phyloP scores from a whole-genome alignment of 2,888 invertebrate genomes.

The Orthosia gothica region DNA sequence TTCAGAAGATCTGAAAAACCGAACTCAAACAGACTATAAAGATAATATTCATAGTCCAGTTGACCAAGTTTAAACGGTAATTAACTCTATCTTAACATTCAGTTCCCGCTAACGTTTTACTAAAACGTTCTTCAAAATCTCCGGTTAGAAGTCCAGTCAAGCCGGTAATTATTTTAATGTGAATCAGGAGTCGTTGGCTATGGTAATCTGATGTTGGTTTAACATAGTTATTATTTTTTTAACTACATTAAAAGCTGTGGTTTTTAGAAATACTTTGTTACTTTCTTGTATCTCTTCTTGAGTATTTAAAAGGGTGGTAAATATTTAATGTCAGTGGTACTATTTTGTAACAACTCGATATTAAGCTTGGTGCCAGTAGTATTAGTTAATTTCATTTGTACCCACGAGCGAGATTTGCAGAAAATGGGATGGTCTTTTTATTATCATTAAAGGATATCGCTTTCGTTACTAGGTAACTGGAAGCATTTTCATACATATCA shows the following conservation, averaged over 20 bases:
- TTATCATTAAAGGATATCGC: too few species aligned
- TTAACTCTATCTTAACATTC: constrained; percentile 13
- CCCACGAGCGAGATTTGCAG: too few species aligned
- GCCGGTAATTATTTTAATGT: constrained; percentile 46
- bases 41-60: constrained; percentile 9
- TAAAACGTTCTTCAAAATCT: constrained; percentile 17
- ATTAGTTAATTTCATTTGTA: too few species aligned
- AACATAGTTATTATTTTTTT: constrained; percentile 35
- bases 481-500: too few species aligned
- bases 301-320: background rate
- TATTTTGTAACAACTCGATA: background rate
- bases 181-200: constrained; percentile 42
- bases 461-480: too few species aligned
- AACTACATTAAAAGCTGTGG: background rate
- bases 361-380: too few species aligned
- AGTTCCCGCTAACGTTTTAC: constrained; percentile 38
- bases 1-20: background rate
- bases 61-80: constrained; percentile 7
- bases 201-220: constrained; percentile 34
- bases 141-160: constrained; percentile 6
- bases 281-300: background rate
- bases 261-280: background rate
- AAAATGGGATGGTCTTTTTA: too few species aligned
- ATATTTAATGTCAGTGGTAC: background rate
- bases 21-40: background rate